Percentiles rank a stretch among this genome's conserved stretches.
Conservation (phyloP, 2,113 vertebrate genomes). For the Dipodomys merriami region DNA sequence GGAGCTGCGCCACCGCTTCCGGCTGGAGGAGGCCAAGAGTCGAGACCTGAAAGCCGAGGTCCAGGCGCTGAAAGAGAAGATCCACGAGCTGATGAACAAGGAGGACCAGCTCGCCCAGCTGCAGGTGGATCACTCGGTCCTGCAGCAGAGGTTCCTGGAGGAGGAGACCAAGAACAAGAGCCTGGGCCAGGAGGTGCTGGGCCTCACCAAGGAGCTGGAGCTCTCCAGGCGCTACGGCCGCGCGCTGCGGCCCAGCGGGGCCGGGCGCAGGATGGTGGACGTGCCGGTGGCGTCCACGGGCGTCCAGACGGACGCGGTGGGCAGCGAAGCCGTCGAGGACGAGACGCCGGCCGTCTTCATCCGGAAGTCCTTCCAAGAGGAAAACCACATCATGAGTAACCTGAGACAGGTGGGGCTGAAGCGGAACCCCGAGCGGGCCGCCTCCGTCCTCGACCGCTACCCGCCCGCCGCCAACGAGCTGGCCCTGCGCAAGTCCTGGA, state of each 20-base stretch:
- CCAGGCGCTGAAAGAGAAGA: conserved; percentile 96
- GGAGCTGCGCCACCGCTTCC: conserved; percentile 91
- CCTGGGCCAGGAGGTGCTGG: conserved; percentile 91
- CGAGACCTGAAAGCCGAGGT: conserved; percentile 93
- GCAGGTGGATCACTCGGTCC: conserved; percentile 92
- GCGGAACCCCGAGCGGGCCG: conserved; percentile 87
- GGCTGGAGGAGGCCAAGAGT: conserved; percentile 92
- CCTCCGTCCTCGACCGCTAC: conserved; percentile 92
- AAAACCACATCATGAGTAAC: conserved; percentile 97
- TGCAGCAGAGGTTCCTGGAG: conserved; percentile 92
- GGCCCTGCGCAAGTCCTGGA: conserved; percentile 90
- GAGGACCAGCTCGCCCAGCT: conserved; percentile 97
- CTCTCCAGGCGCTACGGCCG: conserved; percentile 93
- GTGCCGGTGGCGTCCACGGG: conserved; percentile 92
- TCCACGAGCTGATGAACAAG: conserved; percentile 98
- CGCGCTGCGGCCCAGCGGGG: conserved; percentile 91
- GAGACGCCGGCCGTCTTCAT: conserved; percentile 96
- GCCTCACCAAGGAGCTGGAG: conserved; percentile 92
- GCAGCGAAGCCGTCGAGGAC: conserved; percentile 87
- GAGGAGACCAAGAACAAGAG: conserved; percentile 93
- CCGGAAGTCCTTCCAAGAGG: conserved; percentile 94
- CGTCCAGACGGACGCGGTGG: conserved; percentile 91
- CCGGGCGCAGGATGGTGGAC: conserved; percentile 92
- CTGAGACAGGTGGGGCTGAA: conserved; percentile 92
- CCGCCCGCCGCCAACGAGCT: conserved; percentile 92